Conservation (phyloP, 2,888 invertebrate genomes). For the Spilarctia lutea region DNA sequence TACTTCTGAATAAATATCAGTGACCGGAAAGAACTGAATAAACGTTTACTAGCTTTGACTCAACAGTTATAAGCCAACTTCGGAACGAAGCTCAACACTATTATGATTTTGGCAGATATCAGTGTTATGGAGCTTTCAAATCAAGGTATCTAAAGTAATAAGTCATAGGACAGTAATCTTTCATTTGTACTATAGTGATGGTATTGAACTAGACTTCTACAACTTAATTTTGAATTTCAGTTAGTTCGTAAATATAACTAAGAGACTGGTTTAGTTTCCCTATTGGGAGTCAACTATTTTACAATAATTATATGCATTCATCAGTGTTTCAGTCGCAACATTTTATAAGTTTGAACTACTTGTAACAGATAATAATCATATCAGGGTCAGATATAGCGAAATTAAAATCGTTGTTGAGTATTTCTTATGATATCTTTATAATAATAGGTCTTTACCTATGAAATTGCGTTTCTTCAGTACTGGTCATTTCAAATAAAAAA, state of each 20-base stretch:
- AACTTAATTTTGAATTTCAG: background rate
- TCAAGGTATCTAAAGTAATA: background rate
- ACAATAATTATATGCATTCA: background rate
- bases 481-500: too few relatives aligned
- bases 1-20: conserved; percentile 62
- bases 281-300: too few relatives aligned
- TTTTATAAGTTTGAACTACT: background rate
- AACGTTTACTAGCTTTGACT: conserved; percentile 27
- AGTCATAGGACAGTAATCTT: background rate
- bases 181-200: background rate
- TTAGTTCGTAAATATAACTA: background rate
- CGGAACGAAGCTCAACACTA: background rate
- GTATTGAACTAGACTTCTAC: background rate
- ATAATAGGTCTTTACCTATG: too few relatives aligned
- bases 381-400: background rate
- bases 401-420: background rate
- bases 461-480: too few relatives aligned
- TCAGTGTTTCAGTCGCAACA: background rate
- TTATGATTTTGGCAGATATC: background rate
- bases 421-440: background rate
- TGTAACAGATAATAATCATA: background rate
- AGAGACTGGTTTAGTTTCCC: background rate
- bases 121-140: background rate
- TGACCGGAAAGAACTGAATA: conserved; percentile 52
- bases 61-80: conserved; percentile 26